Evolutionary conservation across 1,140 invertebrate species (phyloP).

Genomic region (Nilaparvata lugens): DNA sequence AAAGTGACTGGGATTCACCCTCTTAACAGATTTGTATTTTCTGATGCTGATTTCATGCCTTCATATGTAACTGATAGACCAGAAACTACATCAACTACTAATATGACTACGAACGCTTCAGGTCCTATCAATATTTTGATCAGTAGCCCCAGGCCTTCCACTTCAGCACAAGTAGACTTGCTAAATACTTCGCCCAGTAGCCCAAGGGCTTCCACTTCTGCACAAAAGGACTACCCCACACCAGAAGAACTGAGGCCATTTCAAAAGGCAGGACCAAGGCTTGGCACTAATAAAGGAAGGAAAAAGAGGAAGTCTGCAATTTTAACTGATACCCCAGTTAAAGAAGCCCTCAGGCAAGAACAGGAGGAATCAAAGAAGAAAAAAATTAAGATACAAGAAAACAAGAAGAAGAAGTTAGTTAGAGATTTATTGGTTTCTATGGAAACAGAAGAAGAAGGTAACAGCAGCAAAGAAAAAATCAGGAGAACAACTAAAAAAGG

Average conservation of each 20-base stretch:
- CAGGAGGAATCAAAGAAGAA: conserved; percentile 10
- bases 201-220: not conserved
- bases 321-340: conserved; percentile 13
- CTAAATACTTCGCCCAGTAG: not conserved
- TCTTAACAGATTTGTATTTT: too few relatives aligned
- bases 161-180: not conserved
- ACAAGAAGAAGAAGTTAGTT: not conserved
- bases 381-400: conserved; percentile 7
- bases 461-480: not conserved
- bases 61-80: too few relatives aligned
- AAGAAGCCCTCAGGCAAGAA: conserved; percentile 9
- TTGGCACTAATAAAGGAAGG: not conserved
- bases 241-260: conserved; percentile 14
- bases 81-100: conserved; percentile 3
- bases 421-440: not conserved
- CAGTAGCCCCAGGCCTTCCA: not conserved
- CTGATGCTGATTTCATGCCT: too few relatives aligned
- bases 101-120: conserved; percentile 8
- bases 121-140: not conserved
- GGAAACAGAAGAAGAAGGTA: not conserved
- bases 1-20: too few relatives aligned
- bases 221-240: conserved; percentile 3
- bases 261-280: conserved; percentile 9
- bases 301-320: conserved; percentile 4
- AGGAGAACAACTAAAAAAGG: not conserved